Percentiles rank a stretch among this genome's conserved stretches.
Evolutionary conservation across 2,888 invertebrate species (phyloP).

Genomic region (Chrysolina americana): DNA sequence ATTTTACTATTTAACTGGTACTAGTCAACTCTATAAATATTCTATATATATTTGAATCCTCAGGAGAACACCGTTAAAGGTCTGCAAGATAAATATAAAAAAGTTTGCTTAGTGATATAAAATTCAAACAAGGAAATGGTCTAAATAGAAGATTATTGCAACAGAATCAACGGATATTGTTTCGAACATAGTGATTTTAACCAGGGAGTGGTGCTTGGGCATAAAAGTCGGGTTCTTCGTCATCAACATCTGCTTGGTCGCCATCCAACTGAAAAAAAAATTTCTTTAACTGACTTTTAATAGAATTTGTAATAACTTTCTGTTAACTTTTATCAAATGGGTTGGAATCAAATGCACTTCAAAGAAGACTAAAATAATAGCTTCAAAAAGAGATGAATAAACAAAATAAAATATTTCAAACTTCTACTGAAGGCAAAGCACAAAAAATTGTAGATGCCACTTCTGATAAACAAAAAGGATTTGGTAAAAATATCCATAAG

Average conservation of each 20-base stretch:
- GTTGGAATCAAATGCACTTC: no score
- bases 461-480: no score
- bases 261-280: slow-evolving; percentile 82
- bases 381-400: no score
- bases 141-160: slow-evolving; percentile 15
- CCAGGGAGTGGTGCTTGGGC: slow-evolving; percentile 90
- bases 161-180: not conserved
- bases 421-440: no score
- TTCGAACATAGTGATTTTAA: slow-evolving; percentile 66
- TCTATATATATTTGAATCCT: not conserved
- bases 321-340: no score
- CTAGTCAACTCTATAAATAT: no score
- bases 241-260: slow-evolving; percentile 83
- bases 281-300: not conserved
- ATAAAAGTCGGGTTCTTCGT: slow-evolving; percentile 95
- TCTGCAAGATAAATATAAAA: not conserved
- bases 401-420: no score
- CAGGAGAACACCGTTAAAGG: not conserved
- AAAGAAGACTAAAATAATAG: no score
- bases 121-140: not conserved
- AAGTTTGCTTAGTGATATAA: not conserved
- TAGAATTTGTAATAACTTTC: no score
- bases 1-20: no score
- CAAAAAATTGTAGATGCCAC: no score
- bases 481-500: no score